These are phyloP conservation scores for Lonchura striata DNA, from an alignment of 2,113 vertebrate genomes.

Conservation along the genomic window DNA sequence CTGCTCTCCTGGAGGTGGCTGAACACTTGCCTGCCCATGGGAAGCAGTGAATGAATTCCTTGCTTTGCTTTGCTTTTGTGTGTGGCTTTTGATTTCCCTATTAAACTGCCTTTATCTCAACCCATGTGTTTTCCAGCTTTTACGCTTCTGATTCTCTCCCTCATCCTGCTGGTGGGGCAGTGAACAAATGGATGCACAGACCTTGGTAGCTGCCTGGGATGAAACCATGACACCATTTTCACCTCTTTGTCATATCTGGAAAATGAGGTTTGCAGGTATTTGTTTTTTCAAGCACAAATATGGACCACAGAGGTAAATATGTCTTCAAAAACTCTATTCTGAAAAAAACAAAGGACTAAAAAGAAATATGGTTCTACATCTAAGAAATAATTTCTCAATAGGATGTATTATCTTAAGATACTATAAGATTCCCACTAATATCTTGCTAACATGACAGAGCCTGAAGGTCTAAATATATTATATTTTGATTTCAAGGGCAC, in stretches of 20 bases:
- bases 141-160: rapidly evolving
- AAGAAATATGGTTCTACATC: neutral
- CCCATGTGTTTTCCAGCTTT: neutral
- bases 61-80: rapidly evolving
- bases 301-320: neutral
- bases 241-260: neutral
- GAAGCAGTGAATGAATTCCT: neutral
- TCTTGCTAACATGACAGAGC: neutral
- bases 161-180: rapidly evolving
- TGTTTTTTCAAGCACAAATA: neutral
- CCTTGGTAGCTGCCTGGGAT: neutral
- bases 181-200: neutral
- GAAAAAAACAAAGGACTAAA: neutral
- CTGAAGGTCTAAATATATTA: neutral
- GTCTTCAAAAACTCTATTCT: neutral
- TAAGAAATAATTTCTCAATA: neutral
- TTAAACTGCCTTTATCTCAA: neutral
- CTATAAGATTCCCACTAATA: neutral
- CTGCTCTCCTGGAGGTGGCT: neutral
- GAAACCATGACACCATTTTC: neutral
- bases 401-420: neutral
- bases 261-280: neutral
- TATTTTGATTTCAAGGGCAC: neutral
- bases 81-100: neutral
- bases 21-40: neutral